Base-by-base conservation (phyloP, 2,888 invertebrate species). In the Drosophila heteroneura region DNA sequence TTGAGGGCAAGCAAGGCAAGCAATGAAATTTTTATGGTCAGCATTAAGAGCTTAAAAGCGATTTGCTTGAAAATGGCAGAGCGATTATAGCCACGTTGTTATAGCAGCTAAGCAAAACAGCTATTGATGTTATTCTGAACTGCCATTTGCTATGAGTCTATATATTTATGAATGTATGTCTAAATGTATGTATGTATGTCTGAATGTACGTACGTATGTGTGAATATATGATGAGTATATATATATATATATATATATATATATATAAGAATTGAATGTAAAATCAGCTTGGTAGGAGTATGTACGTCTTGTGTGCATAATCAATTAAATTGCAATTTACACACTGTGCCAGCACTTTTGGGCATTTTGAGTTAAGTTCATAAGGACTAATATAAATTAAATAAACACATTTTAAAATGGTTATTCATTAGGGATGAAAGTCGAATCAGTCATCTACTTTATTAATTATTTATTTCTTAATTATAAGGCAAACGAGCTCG, bases 11-110 rank as follows among this genome's bases (percentile, higher is more conserved):
- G 44, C 57, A 30, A 65, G 37, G 32, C 58, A 60, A 12, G 14
- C n/a, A 35, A 47, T 44, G 47, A 39, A 66, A 63, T 70, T 60
- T 56, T 75, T 64, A 76, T 75, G 60, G 57, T 64, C 63, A 73
- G 78, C 61, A 71, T 70, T 82, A 82, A 74, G 58, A 82, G 85
- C 81, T 83, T 83, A 85, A 74, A 83, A 81, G 74, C 74, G 74
- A 71, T 78, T 83, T 68, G 68, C 64, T 72, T 75, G 77, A 69
- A 82, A 86, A 75, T 64, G 80, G 67, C 75, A 77, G 63, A 63
- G 70, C 59, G 70, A 84, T 78, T 84, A 79, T 76, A 64, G 58
- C 70, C 79, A 66, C 70, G 73, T 79, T 83, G 62, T 71, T 67
- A 76, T 70, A 74, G 59, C 35, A 68, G 69, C 70, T 67, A 65